Evolutionary conservation across 2,888 invertebrate genomes (phyloP), one percentile per base, ranked within the genome.

Genomic region (Agrilus mali): DNA sequence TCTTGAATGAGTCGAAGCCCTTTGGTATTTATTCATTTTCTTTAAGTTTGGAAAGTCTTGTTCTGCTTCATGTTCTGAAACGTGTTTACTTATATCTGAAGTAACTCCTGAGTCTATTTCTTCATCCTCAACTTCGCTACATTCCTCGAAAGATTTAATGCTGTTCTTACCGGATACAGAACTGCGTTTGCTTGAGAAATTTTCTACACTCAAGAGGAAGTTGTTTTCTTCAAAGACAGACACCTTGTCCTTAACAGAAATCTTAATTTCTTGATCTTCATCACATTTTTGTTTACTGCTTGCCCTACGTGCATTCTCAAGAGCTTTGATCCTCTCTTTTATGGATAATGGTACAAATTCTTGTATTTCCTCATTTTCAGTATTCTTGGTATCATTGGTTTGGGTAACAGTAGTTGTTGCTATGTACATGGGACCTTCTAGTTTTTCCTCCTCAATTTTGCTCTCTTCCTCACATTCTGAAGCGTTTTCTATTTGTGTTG

Each of bases 71-170:
- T 72, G 74, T 54, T 80, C 80, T 1, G 80, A 81, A 48, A 80
- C 72, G 48, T 76, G 77, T 42, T 78, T 69, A 51, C 80, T 80
- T 65, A 80, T 72, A 57, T 82, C 82, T 0, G 75, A 75, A 0
- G 80, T 81, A 1, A 82, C 80, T 1, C 82, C 82, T 1, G 82
- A 82, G 59, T 82, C 82, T 31, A 72, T 72, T 54, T 82, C 81
- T 55, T 79, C 80, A 48, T 73, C 72, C 37, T 69, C 69, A 36
- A 69, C 69, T 49, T 72, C 62, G 34, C 57, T 60, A 40, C 55
- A 56, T 38, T 62, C 72, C n/a, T 63, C 64, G 32, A 57, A 58
- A 1, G 49, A 50, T 34, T 49, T 53, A 8, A 50, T 38, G 32
- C 52, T 51, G 8, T 43, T 51, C 13, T 51, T 53, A 31, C 45